Conservation (phyloP, 2,113 vertebrate species). For the Gracilinanus agilis region DNA sequence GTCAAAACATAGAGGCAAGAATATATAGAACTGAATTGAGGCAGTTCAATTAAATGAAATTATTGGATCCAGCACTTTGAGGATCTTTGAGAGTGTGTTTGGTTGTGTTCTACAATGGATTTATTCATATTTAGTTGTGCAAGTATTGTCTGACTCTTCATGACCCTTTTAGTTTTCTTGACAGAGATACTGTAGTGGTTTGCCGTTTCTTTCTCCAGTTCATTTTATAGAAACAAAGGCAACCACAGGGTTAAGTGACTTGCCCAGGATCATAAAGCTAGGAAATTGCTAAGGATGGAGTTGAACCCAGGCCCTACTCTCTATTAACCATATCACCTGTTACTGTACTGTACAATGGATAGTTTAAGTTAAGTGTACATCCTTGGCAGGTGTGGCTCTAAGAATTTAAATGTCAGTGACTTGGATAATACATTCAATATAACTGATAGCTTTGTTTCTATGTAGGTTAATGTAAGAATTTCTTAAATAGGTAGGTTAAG, state of each 20-base stretch:
- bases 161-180: no score
- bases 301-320: no score
- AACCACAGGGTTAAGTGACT: no score
- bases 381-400: neutral
- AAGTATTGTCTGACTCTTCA: no score
- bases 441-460: neutral
- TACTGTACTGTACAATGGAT: no score
- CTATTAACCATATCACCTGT: no score
- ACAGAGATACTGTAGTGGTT: no score
- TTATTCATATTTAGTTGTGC: no score
- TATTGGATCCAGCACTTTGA: neutral
- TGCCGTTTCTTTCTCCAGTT: no score
- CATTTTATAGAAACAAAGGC: no score
- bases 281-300: no score
- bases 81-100: neutral
- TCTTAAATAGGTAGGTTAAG: neutral
- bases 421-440: neutral
- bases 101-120: neutral
- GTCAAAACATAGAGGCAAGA: neutral
- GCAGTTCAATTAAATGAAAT: neutral
- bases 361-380: neutral
- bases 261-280: no score
- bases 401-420: neutral
- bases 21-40: neutral
- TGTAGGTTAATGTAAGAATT: neutral